Evolutionary conservation across 2,888 invertebrate species (phyloP).

Genomic region (Protula sp.): DNA sequence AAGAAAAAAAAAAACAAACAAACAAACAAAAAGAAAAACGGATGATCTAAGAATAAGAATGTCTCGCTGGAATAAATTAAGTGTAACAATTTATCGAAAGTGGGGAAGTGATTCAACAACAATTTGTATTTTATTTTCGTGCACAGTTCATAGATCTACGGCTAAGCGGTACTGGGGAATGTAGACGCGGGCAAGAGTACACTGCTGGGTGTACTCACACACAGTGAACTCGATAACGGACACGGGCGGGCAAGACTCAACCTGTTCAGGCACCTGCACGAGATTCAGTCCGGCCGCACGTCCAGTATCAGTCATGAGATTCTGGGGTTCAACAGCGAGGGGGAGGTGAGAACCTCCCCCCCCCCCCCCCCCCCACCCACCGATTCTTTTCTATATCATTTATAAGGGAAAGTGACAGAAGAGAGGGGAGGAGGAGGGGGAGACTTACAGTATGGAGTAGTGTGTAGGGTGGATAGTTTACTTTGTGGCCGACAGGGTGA

Average conservation of each 20-base stretch:
- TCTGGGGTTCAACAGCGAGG: slow-evolving; percentile 75
- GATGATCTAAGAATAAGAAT: no score
- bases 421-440: no score
- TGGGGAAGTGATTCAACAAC: no score
- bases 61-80: no score
- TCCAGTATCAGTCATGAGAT: slow-evolving; percentile 95
- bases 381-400: background rate
- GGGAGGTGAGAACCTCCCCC: slow-evolving; percentile 44
- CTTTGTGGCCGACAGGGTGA: no score
- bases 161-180: slow-evolving; percentile 81
- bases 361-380: no score
- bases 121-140: background rate
- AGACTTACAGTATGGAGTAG: no score
- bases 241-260: slow-evolving; percentile 88
- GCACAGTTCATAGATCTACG: slow-evolving; percentile 68
- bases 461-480: no score
- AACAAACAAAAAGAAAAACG: no score
- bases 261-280: slow-evolving; percentile 88
- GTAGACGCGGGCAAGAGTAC: slow-evolving; percentile 98
- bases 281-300: slow-evolving; percentile 87
- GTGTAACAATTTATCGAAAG: no score
- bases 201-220: slow-evolving; percentile 87
- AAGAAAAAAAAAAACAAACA: no score
- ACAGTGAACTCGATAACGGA: slow-evolving; percentile 93
- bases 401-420: no score